Evolutionary conservation across 2,888 invertebrate genomes (phyloP).

Genomic region (Limnephilus marmoratus): DNA sequence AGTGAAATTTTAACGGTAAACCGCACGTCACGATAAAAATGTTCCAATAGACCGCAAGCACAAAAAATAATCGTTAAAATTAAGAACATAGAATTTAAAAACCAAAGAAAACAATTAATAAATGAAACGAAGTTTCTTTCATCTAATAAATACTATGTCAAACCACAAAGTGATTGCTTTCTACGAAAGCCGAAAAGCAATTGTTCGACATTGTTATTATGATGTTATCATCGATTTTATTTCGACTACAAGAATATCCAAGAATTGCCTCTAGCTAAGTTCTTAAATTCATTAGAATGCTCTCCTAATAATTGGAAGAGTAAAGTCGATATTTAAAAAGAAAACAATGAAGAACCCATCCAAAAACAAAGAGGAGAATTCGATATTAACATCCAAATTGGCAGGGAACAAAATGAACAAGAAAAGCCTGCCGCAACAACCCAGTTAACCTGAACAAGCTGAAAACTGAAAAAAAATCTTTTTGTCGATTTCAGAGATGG

Average conservation of each 20-base stretch:
- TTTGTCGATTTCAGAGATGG: slow-evolving; percentile 1
- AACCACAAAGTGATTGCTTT: too few relatives aligned
- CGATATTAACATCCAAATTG: not conserved
- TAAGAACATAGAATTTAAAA: too few relatives aligned
- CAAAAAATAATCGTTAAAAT: too few relatives aligned
- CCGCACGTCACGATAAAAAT: not conserved
- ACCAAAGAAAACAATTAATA: too few relatives aligned
- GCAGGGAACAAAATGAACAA: not conserved
- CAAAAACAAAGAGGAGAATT: not conserved
- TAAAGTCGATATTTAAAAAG: not conserved
- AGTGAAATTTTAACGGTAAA: too few relatives aligned
- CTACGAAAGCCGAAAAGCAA: too few relatives aligned
- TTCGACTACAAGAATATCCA: too few relatives aligned
- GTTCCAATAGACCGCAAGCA: not conserved
- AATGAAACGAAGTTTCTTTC: too few relatives aligned
- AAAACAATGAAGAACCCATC: not conserved
- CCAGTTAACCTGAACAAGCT: not conserved
- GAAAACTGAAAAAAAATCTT: slow-evolving; percentile 3
- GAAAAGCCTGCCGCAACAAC: not conserved
- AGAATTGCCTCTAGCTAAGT: not conserved
- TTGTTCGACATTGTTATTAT: too few relatives aligned
- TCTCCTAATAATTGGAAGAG: not conserved
- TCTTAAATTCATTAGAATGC: not conserved
- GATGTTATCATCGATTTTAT: too few relatives aligned
- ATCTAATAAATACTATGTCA: too few relatives aligned